These are phyloP conservation scores for Mizuhopecten yessoensis DNA, from an alignment of 1,140 invertebrate species.

Conservation along the genomic window DNA sequence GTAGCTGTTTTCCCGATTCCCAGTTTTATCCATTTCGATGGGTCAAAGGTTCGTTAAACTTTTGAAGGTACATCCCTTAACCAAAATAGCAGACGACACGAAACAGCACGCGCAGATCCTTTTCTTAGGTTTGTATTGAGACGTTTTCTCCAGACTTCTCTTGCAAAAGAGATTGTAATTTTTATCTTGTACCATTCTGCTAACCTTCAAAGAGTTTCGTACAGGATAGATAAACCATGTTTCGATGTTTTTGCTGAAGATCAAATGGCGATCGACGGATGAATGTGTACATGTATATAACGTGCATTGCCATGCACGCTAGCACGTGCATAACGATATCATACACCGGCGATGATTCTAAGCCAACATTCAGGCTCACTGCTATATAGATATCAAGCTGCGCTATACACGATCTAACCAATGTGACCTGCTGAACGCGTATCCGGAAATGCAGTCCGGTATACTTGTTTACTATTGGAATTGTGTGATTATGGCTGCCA, in stretches of 20 bases:
- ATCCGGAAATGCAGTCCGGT: not conserved
- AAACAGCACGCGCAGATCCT: not conserved
- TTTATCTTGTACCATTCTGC: conserved; percentile 17
- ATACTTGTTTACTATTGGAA: not conserved
- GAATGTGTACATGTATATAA: not conserved
- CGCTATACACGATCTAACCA: not conserved
- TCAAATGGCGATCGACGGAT: not conserved
- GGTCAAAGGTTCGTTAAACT: not conserved
- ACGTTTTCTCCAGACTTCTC: not conserved
- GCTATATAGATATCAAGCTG: not conserved
- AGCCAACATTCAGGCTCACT: not conserved
- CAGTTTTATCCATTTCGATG: conserved; percentile 1
- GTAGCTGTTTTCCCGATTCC: not conserved
- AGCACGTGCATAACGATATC: not conserved
- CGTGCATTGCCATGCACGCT: not conserved
- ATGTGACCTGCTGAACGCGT: too few relatives aligned
- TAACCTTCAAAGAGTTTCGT: not conserved
- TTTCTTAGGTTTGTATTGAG: not conserved
- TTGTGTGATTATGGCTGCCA: not conserved
- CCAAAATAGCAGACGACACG: not conserved
- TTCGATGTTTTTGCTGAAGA: not conserved
- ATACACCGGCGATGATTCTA: not conserved
- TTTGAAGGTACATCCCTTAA: not conserved
- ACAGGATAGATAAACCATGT: not conserved
- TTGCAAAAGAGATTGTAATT: not conserved